Conservation (phyloP, 2,797 vertebrate species). For the Hylomyscus alleni region DNA sequence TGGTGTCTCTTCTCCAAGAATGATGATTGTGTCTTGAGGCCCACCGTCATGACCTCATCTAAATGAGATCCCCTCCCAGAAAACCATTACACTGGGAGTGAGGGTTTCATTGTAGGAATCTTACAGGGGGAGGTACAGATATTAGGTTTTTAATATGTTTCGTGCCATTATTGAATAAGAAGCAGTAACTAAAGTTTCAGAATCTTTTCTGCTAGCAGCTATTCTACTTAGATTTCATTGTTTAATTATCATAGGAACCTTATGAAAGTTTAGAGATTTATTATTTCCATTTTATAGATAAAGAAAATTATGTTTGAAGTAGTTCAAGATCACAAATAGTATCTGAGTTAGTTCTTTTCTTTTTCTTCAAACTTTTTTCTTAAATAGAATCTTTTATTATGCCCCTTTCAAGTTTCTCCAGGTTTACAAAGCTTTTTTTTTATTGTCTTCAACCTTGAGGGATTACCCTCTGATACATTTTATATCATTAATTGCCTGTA, state of each 20-base stretch:
- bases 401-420: neutral
- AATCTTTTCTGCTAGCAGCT: constrained; percentile 45
- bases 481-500: constrained; percentile 25
- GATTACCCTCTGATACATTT: constrained; percentile 19
- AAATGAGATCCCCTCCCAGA: neutral
- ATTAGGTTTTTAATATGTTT: neutral
- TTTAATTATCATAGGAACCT: constrained; percentile 3
- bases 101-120: neutral
- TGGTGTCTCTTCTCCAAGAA: neutral
- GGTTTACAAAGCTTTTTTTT: neutral
- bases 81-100: neutral
- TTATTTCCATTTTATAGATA: constrained; percentile 10
- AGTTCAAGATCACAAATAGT: neutral
- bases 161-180: constrained; percentile 10
- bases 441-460: constrained; percentile 50
- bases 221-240: constrained; percentile 16
- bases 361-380: constrained; percentile 12
- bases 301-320: constrained; percentile 18
- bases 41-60: neutral
- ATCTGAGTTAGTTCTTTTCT: constrained; percentile 10
- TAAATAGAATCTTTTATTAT: neutral
- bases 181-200: constrained; percentile 22
- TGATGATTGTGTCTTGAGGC: neutral
- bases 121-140: neutral
- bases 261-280: constrained; percentile 40